Conservation (phyloP, 2,797 vertebrate species). For the Phyllotis vaccarum region DNA sequence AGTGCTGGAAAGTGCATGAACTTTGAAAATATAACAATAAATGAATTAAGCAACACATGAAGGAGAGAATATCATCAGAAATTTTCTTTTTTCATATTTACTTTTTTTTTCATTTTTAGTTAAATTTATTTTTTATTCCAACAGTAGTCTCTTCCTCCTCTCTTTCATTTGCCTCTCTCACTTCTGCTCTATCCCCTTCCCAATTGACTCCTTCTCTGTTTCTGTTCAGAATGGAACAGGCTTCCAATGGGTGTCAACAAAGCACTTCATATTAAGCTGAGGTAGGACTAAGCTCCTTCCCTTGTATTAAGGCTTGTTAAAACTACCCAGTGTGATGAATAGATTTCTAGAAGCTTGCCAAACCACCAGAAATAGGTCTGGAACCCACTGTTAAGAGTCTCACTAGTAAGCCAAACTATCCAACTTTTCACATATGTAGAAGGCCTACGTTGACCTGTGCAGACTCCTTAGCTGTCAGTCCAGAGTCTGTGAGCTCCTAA, state of each 20-base stretch:
- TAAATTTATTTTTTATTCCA: background rate
- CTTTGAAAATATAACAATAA: background rate
- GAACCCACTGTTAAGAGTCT: background rate
- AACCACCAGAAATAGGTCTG: background rate
- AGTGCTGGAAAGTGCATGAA: background rate
- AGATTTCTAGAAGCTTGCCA: background rate
- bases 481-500: background rate
- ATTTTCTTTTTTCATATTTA: background rate
- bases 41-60: background rate
- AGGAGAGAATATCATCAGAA: too few relatives aligned
- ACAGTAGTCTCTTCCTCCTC: background rate
- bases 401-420: background rate
- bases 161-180: background rate
- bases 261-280: background rate
- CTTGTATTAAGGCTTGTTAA: background rate
- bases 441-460: background rate
- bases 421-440: background rate
- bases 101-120: background rate
- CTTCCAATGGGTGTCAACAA: background rate
- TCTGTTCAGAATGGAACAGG: background rate
- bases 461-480: background rate
- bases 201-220: background rate
- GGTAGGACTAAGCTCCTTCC: background rate
- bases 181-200: too few relatives aligned
- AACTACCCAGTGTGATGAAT: background rate